Evolutionary conservation across 2,888 invertebrate genomes (phyloP), one percentile per base, ranked within the genome.

Genomic region (Eristalis pertinax): DNA sequence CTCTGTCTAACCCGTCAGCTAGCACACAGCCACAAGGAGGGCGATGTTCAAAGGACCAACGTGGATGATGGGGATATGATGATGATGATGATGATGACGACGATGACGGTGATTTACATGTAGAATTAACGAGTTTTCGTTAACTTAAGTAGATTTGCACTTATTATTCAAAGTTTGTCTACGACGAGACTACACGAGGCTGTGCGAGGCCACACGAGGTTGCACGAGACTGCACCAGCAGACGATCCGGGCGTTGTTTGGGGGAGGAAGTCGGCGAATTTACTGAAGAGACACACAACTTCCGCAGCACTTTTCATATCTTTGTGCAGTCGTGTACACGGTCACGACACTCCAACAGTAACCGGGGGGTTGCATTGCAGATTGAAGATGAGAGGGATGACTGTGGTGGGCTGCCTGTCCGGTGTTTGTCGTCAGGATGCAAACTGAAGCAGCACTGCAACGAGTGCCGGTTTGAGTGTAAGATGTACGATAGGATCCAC

Each of bases 131-230:
- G 87, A 87, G 87, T 87, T 87, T 87, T 84, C 87, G 87, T 84
- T 87, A 87, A 84, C 84, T 84, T 87, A 87, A 87, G 84, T 87
- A 87, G 87, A 87, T 87, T 87, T 87, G 73, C 84, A 87, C 87
- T 87, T 84, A 87, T 87, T 87, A 87, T 87, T 87, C 87, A 87
- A 87, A 87, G 84, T 87, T 84, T 84, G 87, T 87, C 87, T 87
- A 84, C 73, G 76, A 78, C 81, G 65, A 75, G 72, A 76, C 86
- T 65, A 69, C 60, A 60, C 73, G 73, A 73, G 60, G 72, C 58
- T 63, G 58, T 69, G 80, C 50, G 50, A 50, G 50, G 50, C 50
- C 50, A 50, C 50, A 50, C 50, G 50, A 50, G 50, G 50, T 50
- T 50, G 19, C 50, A 8, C 50, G 50, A 50, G 8, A 19, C 35